phyloP scores from a whole-genome alignment of 2,888 invertebrate genomes.

The Azorinus chamasolen region DNA sequence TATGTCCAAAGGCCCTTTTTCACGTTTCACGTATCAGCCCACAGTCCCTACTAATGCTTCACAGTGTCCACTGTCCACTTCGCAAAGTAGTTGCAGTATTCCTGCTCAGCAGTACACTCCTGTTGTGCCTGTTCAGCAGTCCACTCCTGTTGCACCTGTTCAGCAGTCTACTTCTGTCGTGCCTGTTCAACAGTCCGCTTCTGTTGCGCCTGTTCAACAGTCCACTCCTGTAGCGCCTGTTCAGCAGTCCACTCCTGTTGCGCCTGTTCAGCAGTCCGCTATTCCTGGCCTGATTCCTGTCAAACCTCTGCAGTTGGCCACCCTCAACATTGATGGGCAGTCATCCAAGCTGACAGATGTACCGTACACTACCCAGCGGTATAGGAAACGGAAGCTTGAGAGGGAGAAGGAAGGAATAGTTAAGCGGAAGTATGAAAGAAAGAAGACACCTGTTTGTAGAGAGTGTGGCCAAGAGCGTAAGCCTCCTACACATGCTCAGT shows the following conservation, averaged over 20 bases:
- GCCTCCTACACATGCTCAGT: neutral
- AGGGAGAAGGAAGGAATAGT: neutral
- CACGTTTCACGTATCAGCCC: too few species aligned
- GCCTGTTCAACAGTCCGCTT: too few species aligned
- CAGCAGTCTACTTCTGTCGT: too few species aligned
- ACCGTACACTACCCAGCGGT: neutral
- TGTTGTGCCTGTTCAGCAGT: too few species aligned
- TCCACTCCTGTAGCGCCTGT: neutral
- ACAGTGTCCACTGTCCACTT: neutral
- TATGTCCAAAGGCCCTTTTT: too few species aligned
- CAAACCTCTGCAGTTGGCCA: neutral
- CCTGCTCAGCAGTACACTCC: neutral
- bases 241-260: too few species aligned
- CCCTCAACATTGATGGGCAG: neutral
- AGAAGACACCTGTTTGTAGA: neutral
- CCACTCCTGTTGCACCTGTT: too few species aligned
- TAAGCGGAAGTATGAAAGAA: neutral
- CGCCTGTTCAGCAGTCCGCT: too few species aligned
- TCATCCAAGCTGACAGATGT: neutral
- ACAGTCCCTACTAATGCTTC: constrained; percentile 8
- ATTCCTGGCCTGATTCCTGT: neutral
- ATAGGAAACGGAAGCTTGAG: neutral
- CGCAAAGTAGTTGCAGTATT: neutral
- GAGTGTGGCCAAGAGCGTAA: neutral
- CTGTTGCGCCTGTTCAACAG: too few species aligned